Evolutionary conservation across 2,797 vertebrate genomes (phyloP).

Genomic region (Cyclura pinguis): DNA sequence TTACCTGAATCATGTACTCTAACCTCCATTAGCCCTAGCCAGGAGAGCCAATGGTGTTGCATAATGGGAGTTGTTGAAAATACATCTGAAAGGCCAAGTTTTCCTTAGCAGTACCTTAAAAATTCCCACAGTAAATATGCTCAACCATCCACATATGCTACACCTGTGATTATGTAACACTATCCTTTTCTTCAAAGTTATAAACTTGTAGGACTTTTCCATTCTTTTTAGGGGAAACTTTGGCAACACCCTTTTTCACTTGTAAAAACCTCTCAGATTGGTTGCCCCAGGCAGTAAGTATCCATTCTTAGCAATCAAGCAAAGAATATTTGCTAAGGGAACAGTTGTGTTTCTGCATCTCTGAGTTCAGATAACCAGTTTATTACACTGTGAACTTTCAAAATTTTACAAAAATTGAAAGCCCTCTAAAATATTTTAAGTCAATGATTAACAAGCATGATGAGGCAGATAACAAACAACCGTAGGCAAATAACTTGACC

Average conservation of each 20-base stretch:
- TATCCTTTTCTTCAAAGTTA: no score
- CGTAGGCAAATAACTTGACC: background rate
- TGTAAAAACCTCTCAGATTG: background rate
- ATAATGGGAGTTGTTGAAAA: background rate
- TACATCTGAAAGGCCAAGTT: background rate
- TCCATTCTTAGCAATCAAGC: background rate
- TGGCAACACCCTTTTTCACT: background rate
- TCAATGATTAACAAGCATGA: no score
- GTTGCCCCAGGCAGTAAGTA: background rate
- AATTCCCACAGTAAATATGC: background rate
- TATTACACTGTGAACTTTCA: background rate
- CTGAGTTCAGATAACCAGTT: background rate
- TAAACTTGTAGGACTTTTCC: background rate
- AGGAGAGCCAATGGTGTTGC: background rate
- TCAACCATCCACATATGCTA: background rate
- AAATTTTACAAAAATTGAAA: background rate
- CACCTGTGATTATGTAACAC: background rate
- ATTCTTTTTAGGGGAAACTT: background rate
- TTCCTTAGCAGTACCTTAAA: background rate
- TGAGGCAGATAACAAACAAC: background rate
- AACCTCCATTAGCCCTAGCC: background rate
- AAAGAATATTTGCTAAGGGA: background rate
- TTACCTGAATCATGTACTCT: background rate
- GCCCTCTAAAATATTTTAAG: no score
- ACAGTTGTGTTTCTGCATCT: no score